Evolutionary conservation across 2,888 invertebrate species (phyloP), one percentile per base, ranked within the genome.

Genomic region (Tuta absoluta): DNA sequence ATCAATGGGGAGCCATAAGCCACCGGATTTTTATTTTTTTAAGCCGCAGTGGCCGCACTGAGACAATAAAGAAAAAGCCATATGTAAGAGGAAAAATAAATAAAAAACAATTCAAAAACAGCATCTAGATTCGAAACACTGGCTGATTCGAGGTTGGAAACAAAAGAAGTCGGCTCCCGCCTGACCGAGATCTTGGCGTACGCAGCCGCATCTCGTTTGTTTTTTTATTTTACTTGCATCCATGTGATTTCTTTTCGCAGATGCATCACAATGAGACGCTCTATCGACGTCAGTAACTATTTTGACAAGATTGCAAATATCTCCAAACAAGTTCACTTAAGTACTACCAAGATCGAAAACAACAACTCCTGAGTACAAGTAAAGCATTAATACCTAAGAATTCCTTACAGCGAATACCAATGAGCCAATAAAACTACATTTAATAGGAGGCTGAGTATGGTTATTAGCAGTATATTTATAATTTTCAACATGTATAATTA

Each of bases 1-100:
- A 91, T 91, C 91, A 91, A 91, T 91, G 91, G 90, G 87, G 89
- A 88, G 85, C 90, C 91, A 91, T 91, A 91, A 91, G 91, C 91
- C 91, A 91, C 91, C 88, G 87, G 84, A 80, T 78, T 83, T 84
- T 86, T 85, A 78, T 80, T 85, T 81, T 87, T 86, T 83, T 84
- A 82, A 74, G 80, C 81, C 79, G 74, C 80, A 74, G 80, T 84
- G 86, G 77, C 82, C 80, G 85, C 84, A 84, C 86, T 85, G 86
- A 87, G 88, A 90, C 89, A 90, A 90, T 90, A 91, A 90, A 89
- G 88, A 90, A 90, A 90, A 89, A 85, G 85, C 84, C 80, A 80
- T 80, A 84, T 80, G 78, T 79, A 73, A 73, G 81, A 87, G 85
- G 82, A 77, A 74, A 75, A 83, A 77, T 73, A 75, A 73, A 81